Base-by-base conservation (phyloP, 2,888 invertebrate species). In the Thymelicus lineola region DNA sequence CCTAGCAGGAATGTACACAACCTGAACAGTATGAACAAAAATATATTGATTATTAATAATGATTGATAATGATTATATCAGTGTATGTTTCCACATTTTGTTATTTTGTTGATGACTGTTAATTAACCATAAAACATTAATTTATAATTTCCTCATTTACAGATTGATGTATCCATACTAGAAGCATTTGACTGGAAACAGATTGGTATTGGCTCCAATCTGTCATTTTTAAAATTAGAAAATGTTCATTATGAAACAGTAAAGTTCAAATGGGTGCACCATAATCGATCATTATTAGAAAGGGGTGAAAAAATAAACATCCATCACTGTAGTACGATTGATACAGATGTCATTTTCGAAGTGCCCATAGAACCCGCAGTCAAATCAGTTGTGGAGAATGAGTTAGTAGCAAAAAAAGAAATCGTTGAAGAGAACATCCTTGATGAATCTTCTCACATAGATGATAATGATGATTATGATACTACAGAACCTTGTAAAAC, bases 91-190 rank as follows among this genome's bases (percentile, higher is more conserved):
- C 12, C 4, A 3, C 42, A 1, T 9, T 2, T 10, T 42, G 9
- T 9, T 7, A 42, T 42, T 42, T 42, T 42, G 9, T 12, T 42
- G 10, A 42, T 3, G 10, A 36, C 36, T 67, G 45, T 68, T 55
- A 53, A 48, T 57, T 28, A 62, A 55, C 6, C 57, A 57, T 57
- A 46, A 36, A 50, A 53, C 36, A 38, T 0, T 38, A 17, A n/a
- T 7, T 36, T 17, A 42, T 60, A 17, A 17, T 17, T 66, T 10
- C n/a, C 35, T 69, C 65, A 65, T 86, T 84, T 57, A 57, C 83
- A 93, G 93, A 85, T 93, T n/a, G 88, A 79, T 66, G 75, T 77
- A 73, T 68, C 73, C 9, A 77, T 83, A 70, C 75, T 93, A 14
- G 73, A 82, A 72, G 73, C 79, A 53, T 73, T 92, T 58, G 78